Conservation (phyloP, 2,888 invertebrate species). For the Aporophyla lueneburgensis region DNA sequence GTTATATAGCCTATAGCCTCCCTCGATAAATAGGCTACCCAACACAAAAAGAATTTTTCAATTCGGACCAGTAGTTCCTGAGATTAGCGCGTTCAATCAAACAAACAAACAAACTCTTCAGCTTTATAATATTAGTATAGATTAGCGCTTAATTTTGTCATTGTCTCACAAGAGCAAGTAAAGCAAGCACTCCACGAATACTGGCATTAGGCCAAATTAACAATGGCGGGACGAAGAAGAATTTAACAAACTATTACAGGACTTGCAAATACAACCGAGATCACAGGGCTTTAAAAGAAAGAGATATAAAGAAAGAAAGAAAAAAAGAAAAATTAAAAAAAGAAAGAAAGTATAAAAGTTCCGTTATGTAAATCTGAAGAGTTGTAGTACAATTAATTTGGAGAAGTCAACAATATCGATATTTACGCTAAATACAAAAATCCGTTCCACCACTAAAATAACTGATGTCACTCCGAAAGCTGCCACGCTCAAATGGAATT, state of each 20-base stretch:
- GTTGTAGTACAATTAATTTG: neutral
- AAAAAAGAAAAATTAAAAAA: too few species aligned
- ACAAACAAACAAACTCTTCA: too few species aligned
- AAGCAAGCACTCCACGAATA: slow-evolving; percentile 1
- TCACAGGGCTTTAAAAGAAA: neutral
- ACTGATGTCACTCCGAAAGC: too few species aligned
- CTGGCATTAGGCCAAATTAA: slow-evolving; percentile 44
- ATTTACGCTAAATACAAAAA: neutral
- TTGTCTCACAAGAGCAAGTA: slow-evolving; percentile 26
- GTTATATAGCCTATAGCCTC: too few species aligned
- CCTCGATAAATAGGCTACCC: too few species aligned
- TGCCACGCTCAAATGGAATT: too few species aligned
- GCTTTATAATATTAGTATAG: too few species aligned
- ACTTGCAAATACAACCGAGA: slow-evolving; percentile 1
- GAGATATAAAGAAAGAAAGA: too few species aligned
- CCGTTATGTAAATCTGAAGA: neutral
- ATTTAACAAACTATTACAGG: slow-evolving; percentile 27
- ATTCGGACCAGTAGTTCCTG: too few species aligned
- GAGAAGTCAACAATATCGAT: neutral
- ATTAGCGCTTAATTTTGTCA: neutral
- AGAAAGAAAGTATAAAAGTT: neutral
- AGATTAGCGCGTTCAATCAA: too few species aligned
- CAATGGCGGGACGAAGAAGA: slow-evolving; percentile 23
- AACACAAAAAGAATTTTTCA: too few species aligned
- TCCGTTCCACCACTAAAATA: too few species aligned